A percentile compares a stretch with the other conserved stretches of the same genome.
These are phyloP conservation scores for Paradoxurus hermaphroditus DNA, from an alignment of 2,113 vertebrate genomes.

Conservation along the genomic window DNA sequence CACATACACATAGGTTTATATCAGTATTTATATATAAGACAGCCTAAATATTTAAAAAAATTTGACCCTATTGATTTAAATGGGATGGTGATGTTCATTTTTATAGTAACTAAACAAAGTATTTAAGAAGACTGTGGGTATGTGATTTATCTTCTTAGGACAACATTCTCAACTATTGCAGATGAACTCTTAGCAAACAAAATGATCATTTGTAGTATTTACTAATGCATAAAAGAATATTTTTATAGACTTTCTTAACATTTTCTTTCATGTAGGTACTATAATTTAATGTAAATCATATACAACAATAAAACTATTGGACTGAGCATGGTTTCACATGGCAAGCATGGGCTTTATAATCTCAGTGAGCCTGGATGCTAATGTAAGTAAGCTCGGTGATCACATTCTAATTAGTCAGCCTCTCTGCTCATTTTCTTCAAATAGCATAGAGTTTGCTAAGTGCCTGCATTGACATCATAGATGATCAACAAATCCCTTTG, in stretches of 20 bases:
- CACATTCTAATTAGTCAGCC: neutral
- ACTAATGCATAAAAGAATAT: neutral
- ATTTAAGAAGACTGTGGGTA: neutral
- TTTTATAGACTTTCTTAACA: neutral
- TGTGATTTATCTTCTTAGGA: neutral
- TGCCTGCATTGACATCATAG: neutral
- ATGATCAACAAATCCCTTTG: neutral
- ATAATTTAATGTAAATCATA: neutral
- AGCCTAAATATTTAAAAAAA: neutral
- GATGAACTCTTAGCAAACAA: neutral
- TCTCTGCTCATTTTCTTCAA: neutral
- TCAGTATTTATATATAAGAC: neutral
- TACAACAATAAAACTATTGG: neutral
- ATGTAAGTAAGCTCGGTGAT: neutral
- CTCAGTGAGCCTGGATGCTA: neutral
- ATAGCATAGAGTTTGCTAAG: neutral
- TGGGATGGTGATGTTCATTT: constrained; percentile 6
- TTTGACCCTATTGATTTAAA: neutral
- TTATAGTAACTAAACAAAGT: neutral
- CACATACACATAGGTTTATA: neutral
- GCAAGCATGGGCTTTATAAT: neutral
- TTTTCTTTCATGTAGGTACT: neutral
- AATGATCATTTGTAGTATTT: neutral
- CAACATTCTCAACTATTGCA: neutral
- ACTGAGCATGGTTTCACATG: neutral